Base-by-base conservation (phyloP, 92 coral and sea anemone genomes). In the Zoanthus sociatus region DNA sequence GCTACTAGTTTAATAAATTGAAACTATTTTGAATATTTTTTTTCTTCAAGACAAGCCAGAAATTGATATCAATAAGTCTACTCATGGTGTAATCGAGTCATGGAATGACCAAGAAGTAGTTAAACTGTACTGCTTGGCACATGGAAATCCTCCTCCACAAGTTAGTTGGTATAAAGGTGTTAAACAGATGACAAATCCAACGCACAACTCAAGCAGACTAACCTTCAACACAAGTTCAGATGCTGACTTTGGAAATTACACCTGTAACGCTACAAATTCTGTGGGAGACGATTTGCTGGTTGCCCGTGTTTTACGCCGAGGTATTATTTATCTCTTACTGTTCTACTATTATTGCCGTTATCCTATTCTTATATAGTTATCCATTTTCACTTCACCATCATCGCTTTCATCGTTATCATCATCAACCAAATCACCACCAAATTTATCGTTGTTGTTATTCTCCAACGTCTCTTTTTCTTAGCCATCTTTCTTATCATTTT, bases 201-300 rank as follows among this genome's bases (percentile, higher is more conserved):
- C 61, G 44, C 16, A 0, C 1, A 7, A n/a, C 37, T 63, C 45
- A 3, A 81, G 75, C 44, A 46, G 37, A 1, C 45, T 81, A 66
- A 70, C 6, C 17, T 81, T 81, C 9, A 81, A 81, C 75, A 21
- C 85, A 18, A 81, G 60, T 42, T 45, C 20, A 8, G 63, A 18
- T 44, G 46, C 18, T 13, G 76, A 81, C 32, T 81, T 42, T 81
- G 85, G 85, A 63, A 66, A 81, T 51, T 81, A 81, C 26, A 81
- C 31, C 18, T 81, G 85, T 17, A 64, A 30, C 11, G 76, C 85
- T 45, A 64, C 26, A 5, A 81, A 81, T 14, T 46, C 46, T 15
- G 21, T 18, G 6, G 85, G 75, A 51, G 60, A 45, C 13, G 85
- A 66, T 44, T 20, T 66, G 44, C 13, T 81, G 42, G 74, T 64